Base-by-base conservation (phyloP, 2,888 invertebrate species). In the Melieria omissa region DNA sequence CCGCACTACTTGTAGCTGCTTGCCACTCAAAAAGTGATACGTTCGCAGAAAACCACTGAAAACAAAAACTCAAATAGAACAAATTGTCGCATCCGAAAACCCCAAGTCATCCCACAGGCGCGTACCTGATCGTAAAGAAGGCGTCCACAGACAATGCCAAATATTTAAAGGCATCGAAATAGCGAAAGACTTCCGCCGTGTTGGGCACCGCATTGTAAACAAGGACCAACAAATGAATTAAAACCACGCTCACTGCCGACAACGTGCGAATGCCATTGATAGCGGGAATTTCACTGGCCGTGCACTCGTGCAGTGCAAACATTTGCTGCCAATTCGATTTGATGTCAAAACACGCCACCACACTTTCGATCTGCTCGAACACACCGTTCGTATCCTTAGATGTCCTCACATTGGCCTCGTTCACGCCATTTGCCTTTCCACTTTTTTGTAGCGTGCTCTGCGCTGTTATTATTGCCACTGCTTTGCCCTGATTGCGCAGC, bases 111-210 rank as follows among this genome's bases (percentile, higher is more conserved):
- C 42, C 44, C 5, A 14, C 14, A 44, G 29, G 29, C 9, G 29
- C 29, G 29, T 86, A 85, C 85, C 86, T 86, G 47, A 86, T 85
- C 41, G 85, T 83, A 70, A 86, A 86, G 74, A 86, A 86, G 14
- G 84, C 78, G 78, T 86, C 86, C 4, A 86, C 65, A 29, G 57
- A 65, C 46, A 65, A 45, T 29, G 54, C 55, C 12, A 65, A 12
- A 55, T 65, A 55, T 44, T 55, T 55, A 0, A 54, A 1, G 7
- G 12, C 8, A 4, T n/a, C 16, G n/a, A 49, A 45, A 55, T 82
- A 81, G 4, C 83, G 79, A 14, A 86, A 77, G 10, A 86, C 73
- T 57, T 83, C 81, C 0, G 82, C 78, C 73, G 82, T 83, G 66
- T 86, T 86, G 72, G 84, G 80, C 1, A 84, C 81, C 0, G 85